Base-by-base conservation (phyloP, 2,797 vertebrate genomes). In the Acestrorhynchus altus region DNA sequence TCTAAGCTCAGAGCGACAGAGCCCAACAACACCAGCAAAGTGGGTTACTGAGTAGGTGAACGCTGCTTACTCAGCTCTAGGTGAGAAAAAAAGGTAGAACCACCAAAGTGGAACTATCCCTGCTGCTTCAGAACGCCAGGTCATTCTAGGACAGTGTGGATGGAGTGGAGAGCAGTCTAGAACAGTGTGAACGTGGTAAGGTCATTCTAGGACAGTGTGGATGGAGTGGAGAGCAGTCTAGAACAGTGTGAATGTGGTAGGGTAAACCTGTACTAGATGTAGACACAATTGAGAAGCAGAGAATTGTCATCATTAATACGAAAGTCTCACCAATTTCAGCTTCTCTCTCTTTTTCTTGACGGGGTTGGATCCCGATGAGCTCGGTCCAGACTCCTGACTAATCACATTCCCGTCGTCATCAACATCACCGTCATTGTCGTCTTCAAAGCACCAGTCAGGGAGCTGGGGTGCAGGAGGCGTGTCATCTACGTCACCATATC, bases 371-470 rank as follows among this genome's bases (percentile, higher is more conserved):
- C 95, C 95, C 5, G 97, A 98, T 22, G 96, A 98, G 81, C 97
- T 96, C 28, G 97, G 94, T 83, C 96, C 96, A 8, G 96, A 96
- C 74, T 97, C 96, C 76, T 94, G 95, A 77, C 89, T 82, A n/a
- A 93, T 90, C 1, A 90, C 83, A 76, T 93, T 96, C 0, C 94
- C 95, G 59, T 96, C 96, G 16, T 96, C 94, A 0, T 92, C 96
- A 47, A 89, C 91, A 0, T 96, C 96, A 22, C 94, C 95, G 0
- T 84, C 88, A 1, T 94, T 95, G 1, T 95, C 95, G 0, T 98
- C 97, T 3, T 98, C 97, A 59, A 96, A 96, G 90, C 97, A 99
- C 98, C 98, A 99, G 40, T 99, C 96, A 0, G 98, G 98, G 44
- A 99, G 93, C 1, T 92, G 71, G 0, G 98, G 98, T 54, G 98